Evolutionary conservation across 92 coral and sea anemone species (phyloP).

Genomic region (Pocillopora grandis): DNA sequence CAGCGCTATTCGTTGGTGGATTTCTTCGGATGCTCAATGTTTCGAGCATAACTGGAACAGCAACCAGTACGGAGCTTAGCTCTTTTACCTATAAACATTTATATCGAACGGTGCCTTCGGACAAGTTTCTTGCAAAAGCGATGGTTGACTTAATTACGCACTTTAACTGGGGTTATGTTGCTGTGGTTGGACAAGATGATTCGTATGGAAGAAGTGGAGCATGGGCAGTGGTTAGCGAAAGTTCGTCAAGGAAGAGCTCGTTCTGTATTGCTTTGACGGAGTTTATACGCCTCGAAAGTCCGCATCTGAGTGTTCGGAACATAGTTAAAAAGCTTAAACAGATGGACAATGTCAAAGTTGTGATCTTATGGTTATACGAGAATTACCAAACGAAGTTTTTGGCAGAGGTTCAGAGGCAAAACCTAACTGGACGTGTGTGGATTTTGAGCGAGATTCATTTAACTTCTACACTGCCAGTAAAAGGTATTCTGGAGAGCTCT

Average conservation of each 20-base stretch:
- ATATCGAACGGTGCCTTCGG: slow-evolving; percentile 4
- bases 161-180: slow-evolving; percentile 5
- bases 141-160: slow-evolving; percentile 2
- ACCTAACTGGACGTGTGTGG: neutral
- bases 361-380: slow-evolving; percentile 2
- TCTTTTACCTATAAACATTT: neutral
- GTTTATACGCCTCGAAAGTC: neutral
- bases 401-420: neutral
- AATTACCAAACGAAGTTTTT: neutral
- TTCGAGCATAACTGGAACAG: neutral
- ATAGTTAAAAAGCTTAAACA: neutral
- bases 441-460: neutral
- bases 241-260: neutral
- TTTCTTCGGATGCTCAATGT: neutral
- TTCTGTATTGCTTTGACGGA: slow-evolving; percentile 9
- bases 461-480: neutral
- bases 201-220: slow-evolving; percentile 15
- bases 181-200: neutral
- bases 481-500: neutral
- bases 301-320: neutral
- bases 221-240: slow-evolving; percentile 1
- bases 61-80: neutral
- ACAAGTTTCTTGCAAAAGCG: neutral
- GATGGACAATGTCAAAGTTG: neutral
- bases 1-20: neutral